Evolutionary conservation across 2,888 invertebrate genomes (phyloP).

Genomic region (Corythucha ciliata): DNA sequence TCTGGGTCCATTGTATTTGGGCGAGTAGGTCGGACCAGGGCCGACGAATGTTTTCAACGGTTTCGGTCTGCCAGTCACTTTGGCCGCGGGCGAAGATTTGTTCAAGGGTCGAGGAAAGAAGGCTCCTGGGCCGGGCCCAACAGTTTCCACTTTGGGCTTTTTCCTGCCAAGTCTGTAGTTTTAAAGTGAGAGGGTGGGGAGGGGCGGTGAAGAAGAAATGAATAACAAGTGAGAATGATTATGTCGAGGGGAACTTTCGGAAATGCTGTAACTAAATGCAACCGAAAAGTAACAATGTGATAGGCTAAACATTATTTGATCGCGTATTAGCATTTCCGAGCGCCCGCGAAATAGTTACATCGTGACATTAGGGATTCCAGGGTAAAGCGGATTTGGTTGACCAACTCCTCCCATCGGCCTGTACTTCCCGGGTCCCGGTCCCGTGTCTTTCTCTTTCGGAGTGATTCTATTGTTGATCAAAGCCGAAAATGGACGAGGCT

Average conservation of each 20-base stretch:
- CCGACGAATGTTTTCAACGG: background rate
- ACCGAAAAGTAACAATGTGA: no score
- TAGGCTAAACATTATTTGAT: no score
- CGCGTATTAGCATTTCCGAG: no score
- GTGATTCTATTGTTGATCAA: background rate
- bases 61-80: background rate
- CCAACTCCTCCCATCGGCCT: no score
- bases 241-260: no score
- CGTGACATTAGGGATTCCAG: no score
- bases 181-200: no score
- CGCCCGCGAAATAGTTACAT: no score
- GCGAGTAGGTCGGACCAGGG: background rate
- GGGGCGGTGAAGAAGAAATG: no score
- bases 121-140: background rate
- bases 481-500: background rate
- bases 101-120: background rate
- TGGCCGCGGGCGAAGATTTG: background rate
- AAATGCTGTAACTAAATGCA: background rate
- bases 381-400: no score
- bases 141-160: background rate
- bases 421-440: background rate
- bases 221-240: no score
- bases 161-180: no score
- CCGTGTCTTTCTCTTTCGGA: background rate
- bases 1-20: background rate